phyloP scores from a whole-genome alignment of 1,140 invertebrate species.

The Spodoptera frugiperda region DNA sequence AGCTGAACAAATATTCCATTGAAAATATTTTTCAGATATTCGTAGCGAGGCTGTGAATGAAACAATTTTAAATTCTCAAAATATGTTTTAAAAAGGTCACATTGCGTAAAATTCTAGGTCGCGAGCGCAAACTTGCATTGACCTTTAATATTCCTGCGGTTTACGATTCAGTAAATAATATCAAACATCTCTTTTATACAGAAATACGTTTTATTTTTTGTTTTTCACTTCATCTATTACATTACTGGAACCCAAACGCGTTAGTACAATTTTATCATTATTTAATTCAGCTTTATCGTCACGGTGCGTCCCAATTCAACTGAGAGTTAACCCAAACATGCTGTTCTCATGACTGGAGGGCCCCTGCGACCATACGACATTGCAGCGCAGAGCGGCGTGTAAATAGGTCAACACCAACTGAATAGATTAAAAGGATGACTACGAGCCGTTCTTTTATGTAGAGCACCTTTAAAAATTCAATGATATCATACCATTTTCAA shows the following conservation, averaged over 20 bases:
- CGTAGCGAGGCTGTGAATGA: not conserved
- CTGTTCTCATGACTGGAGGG: conserved; percentile 44
- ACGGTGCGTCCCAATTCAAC: conserved; percentile 26
- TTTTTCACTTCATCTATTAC: not conserved
- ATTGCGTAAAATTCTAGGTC: conserved; percentile 9
- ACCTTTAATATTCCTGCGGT: not conserved
- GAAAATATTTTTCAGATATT: not conserved
- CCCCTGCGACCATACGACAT: conserved; percentile 50
- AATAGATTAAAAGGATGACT: conserved; percentile 54
- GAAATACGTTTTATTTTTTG: not conserved
- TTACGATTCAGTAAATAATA: not conserved
- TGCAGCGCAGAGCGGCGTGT: conserved; percentile 47
- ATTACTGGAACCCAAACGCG: not conserved
- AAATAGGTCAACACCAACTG: conserved; percentile 52
- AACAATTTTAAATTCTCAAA: conserved; percentile 1
- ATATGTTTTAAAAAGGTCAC: not conserved
- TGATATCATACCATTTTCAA: conserved; percentile 34
- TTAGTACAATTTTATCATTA: conserved; percentile 24
- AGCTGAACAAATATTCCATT: not conserved
- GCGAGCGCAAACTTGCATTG: not conserved
- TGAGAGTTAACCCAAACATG: conserved; percentile 43
- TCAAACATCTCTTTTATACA: not conserved
- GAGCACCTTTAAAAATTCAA: conserved; percentile 46
- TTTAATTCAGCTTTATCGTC: not conserved
- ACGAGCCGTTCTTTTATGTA: conserved; percentile 36